Evolutionary conservation across 2,888 invertebrate species (phyloP).

Genomic region (Baronia brevicornis): DNA sequence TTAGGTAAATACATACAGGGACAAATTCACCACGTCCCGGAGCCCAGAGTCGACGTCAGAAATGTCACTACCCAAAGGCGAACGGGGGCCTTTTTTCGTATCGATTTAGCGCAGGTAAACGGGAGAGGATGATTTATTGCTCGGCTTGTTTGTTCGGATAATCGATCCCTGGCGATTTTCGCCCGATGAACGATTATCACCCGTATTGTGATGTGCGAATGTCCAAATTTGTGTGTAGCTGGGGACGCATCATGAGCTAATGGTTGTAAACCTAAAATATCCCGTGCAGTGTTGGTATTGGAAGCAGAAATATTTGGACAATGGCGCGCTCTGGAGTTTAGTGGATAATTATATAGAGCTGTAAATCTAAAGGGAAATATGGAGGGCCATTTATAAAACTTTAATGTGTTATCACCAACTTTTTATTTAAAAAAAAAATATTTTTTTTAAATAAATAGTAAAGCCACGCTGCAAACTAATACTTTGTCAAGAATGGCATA

Average conservation of each 20-base stretch:
- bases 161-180: conserved; percentile 54
- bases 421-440: too few relatives aligned
- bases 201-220: conserved; percentile 26
- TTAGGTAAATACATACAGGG: too few relatives aligned
- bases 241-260: conserved; percentile 50
- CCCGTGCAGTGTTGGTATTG: conserved; percentile 37
- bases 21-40: too few relatives aligned
- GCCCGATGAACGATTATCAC: conserved; percentile 27
- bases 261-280: conserved; percentile 57
- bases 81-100: conserved; percentile 52
- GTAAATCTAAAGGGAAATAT: too few relatives aligned
- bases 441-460: too few relatives aligned
- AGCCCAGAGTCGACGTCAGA: conserved; percentile 34
- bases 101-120: conserved; percentile 67
- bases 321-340: conserved; percentile 6
- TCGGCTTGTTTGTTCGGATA: conserved; percentile 69
- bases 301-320: conserved; percentile 16
- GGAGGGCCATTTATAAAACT: too few relatives aligned
- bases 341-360: too few relatives aligned
- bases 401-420: too few relatives aligned
- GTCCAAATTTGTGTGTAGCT: conserved; percentile 27
- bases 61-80: conserved; percentile 63
- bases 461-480: too few relatives aligned
- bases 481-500: too few relatives aligned
- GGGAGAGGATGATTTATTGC: conserved; percentile 71